Conservation (phyloP, 2,113 vertebrate genomes). For the Penelope pileata region DNA sequence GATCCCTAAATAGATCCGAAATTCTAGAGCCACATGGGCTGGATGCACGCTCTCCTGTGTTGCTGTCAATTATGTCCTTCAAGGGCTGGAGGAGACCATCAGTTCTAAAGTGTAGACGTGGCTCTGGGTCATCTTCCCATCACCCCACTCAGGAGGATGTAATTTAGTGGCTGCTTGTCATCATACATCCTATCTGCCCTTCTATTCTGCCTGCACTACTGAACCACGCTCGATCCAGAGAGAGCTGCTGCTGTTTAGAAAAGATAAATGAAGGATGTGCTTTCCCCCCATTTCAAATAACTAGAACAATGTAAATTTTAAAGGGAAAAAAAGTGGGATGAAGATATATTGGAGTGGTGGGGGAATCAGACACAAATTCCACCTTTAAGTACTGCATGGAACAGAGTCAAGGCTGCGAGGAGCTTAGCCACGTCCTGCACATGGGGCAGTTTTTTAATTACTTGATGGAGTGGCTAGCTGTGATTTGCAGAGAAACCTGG, state of each 20-base stretch:
- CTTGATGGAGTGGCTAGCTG: constrained; percentile 17
- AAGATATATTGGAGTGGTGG: background rate
- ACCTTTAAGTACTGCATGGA: background rate
- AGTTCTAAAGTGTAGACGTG: background rate
- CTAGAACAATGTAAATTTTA: background rate
- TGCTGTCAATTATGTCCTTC: background rate
- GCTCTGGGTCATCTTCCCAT: background rate
- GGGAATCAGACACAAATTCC: background rate
- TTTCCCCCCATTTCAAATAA: background rate
- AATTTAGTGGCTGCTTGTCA: background rate
- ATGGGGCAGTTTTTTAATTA: constrained; percentile 25
- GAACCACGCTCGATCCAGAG: background rate
- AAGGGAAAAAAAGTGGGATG: background rate
- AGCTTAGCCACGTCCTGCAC: constrained; percentile 9
- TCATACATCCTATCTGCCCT: background rate
- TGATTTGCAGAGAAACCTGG: constrained; percentile 32
- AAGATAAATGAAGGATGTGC: accelerated
- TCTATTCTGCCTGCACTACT: background rate
- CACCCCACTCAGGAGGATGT: background rate
- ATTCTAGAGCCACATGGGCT: background rate
- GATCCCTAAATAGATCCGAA: background rate
- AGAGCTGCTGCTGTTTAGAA: background rate
- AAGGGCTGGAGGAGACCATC: accelerated
- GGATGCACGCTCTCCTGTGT: background rate
- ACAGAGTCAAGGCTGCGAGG: background rate